Evolutionary conservation across 2,797 vertebrate genomes (phyloP).

Genomic region (Neostethus bicornis): DNA sequence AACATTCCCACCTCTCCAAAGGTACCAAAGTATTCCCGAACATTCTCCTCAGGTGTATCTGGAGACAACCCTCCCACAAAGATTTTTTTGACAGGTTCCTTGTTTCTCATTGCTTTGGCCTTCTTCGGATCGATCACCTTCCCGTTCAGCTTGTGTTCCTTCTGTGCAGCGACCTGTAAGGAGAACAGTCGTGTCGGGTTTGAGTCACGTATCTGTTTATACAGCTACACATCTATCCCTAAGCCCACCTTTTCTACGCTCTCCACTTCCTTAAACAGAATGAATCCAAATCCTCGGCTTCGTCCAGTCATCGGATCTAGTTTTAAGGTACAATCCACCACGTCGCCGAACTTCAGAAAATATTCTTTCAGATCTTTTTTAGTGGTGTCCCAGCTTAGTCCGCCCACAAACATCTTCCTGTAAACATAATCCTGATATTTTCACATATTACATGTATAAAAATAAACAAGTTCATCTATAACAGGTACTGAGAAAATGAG

Average conservation of each 20-base stretch:
- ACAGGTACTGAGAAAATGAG: no score
- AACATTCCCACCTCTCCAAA: conserved; percentile 89
- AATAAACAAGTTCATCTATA: no score
- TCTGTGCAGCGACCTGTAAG: conserved; percentile 96
- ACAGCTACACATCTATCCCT: no score
- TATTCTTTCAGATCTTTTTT: conserved; percentile 99
- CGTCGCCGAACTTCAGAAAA: conserved; percentile 96
- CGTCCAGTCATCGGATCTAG: conserved; percentile 97
- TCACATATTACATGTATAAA: no score
- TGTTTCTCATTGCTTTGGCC: conserved; percentile 99
- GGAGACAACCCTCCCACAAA: conserved; percentile 98
- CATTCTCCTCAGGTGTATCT: conserved; percentile 97
- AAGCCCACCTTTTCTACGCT: conserved; percentile 99
- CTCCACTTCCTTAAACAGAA: conserved; percentile 93
- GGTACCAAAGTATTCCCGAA: conserved; percentile 94
- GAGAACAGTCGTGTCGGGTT: no score
- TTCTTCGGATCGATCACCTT: conserved; percentile 99
- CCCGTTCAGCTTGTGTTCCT: conserved; percentile 98
- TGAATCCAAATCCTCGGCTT: conserved; percentile 96
- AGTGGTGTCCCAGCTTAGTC: conserved; percentile 98
- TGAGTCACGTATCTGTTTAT: no score
- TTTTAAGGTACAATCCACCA: conserved; percentile 96
- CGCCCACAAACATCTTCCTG: conserved; percentile 99
- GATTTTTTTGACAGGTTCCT: conserved; percentile 98
- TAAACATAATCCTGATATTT: no score